Base-by-base conservation (phyloP, 2,113 vertebrate species). In the Clarias gariepinus region DNA sequence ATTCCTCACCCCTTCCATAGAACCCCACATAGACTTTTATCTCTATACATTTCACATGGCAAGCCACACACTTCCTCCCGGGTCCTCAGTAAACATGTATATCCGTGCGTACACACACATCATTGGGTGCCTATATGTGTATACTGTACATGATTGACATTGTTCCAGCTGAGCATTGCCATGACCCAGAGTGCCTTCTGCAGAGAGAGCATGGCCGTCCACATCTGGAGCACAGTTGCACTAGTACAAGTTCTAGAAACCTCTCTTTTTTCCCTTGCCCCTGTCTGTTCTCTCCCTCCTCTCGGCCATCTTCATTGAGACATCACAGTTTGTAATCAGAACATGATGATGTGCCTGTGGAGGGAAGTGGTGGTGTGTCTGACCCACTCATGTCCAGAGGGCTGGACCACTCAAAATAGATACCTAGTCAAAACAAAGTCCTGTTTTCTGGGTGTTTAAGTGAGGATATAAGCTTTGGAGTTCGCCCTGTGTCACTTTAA, bases 221-320 rank as follows among this genome's bases (percentile, higher is more conserved):
- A 95, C 95, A 95, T 95, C 94, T 96, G 95, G 93, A 89, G 84
- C 92, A 91, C 94, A 96, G 93, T 95, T 94, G 94, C 91, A 92
- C 88, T 89, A 90, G 90, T 88, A 88, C 83, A 91, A 87, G 87
- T 91, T 89, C 88, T 91, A 91, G 91, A 90, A 90, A 89, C 87
- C 89, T 81, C 58, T 82, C 64, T 88, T 83, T 64, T 64, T 36
- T 58, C 63, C 57, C 81, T 52, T 66, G 8, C 58, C 66, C 7
- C 19, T 36, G 18, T 47, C 63, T 85, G 41, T 71, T 73, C 89
- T 84, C 80, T 82, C 68, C 88, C 85, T 87, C 82, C 87, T 91
- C 33, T 76, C 5, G 47, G 87, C 90, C 61, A 82, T 92, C 93
- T 93, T 92, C 85, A 93, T 88, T 88, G 92, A 95, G 91, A 92